phyloP scores from a whole-genome alignment of 2,888 invertebrate genomes.

The Diplazon laetatorius region DNA sequence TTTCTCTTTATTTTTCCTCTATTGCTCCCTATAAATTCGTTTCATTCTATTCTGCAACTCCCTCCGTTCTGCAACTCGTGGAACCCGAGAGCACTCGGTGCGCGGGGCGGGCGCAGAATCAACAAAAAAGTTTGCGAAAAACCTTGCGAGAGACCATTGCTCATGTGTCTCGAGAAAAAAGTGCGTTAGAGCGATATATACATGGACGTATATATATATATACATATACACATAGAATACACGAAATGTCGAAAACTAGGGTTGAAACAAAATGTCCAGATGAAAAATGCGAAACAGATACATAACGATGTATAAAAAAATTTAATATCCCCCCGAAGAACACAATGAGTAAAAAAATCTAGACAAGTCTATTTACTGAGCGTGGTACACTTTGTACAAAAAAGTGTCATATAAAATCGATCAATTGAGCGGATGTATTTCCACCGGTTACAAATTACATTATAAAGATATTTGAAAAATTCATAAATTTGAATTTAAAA shows the following conservation, averaged over 20 bases:
- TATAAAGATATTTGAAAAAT: too few species aligned
- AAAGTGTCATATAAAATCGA: too few species aligned
- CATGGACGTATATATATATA: neutral
- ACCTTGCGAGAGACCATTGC: conserved; percentile 46
- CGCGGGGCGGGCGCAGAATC: too few species aligned
- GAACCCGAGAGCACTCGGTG: too few species aligned
- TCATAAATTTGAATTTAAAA: too few species aligned
- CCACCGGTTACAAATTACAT: too few species aligned
- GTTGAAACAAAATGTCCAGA: conserved; percentile 20
- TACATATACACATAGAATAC: neutral
- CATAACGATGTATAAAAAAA: too few species aligned
- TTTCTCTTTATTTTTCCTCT: too few species aligned
- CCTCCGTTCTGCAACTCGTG: neutral
- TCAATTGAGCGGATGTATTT: too few species aligned
- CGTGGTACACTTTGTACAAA: conserved; percentile 1
- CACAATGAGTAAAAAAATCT: too few species aligned
- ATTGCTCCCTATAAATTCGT: conserved; percentile 3
- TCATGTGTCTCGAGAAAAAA: conserved; percentile 24
- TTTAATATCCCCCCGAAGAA: too few species aligned
- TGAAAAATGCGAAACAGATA: too few species aligned
- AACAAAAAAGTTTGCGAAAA: conserved; percentile 46
- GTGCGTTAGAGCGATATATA: conserved; percentile 9
- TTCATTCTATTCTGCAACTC: conserved; percentile 9
- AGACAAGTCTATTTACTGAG: neutral
- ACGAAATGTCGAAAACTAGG: neutral